Evolutionary conservation across 2,888 invertebrate species (phyloP).

Genomic region (Baccha elongata): DNA sequence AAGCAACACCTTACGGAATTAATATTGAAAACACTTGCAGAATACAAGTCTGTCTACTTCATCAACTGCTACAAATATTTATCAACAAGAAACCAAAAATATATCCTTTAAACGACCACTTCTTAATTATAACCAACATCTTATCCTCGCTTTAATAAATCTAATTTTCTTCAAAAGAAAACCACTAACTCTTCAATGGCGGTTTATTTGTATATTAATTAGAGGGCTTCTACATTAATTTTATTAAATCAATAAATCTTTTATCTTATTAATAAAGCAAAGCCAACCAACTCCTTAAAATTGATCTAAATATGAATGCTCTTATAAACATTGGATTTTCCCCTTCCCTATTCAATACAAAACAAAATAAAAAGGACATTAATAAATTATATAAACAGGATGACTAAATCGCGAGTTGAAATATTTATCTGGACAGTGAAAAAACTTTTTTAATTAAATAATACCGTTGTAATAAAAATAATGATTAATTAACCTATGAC

Average conservation of each 20-base stretch:
- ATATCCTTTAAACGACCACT: no score
- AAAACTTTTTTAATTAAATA: constrained; percentile 61
- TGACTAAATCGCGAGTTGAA: not conserved
- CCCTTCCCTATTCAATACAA: not conserved
- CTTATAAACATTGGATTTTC: constrained; percentile 7
- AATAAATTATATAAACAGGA: constrained; percentile 35
- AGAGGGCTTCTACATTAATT: constrained; percentile 20
- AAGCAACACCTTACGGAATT: no score
- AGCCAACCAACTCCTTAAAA: no score
- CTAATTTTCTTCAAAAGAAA: not conserved
- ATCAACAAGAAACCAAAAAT: no score
- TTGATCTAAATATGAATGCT: no score
- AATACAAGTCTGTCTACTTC: no score
- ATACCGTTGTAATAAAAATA: constrained; percentile 8
- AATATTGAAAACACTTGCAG: no score
- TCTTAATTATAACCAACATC: no score
- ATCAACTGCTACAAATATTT: no score
- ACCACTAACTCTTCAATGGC: not conserved
- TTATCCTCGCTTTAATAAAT: no score
- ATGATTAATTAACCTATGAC: constrained; percentile 33
- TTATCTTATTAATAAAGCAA: constrained; percentile 20
- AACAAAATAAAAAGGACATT: not conserved
- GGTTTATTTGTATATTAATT: constrained; percentile 18
- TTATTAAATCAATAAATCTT: constrained; percentile 58
- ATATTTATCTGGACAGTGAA: not conserved